Conservation (phyloP, 1,140 invertebrate genomes). For the Sesamia nonagrioides region DNA sequence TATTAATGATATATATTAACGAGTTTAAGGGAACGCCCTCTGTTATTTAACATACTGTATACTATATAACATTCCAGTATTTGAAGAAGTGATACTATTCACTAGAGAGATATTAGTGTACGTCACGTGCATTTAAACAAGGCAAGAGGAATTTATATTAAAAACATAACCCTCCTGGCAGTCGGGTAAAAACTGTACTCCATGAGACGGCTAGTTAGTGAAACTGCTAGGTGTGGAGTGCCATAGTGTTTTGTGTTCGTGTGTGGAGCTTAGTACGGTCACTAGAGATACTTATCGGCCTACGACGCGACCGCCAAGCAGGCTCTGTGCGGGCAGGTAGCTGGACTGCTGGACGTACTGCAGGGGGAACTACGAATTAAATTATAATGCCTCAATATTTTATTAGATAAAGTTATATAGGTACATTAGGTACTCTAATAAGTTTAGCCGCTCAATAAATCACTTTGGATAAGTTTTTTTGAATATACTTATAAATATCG, state of each 20-base stretch:
- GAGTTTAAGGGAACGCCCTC: too few relatives aligned
- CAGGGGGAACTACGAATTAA: background rate
- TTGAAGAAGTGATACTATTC: constrained; percentile 9
- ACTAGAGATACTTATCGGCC: background rate
- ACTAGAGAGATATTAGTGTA: background rate
- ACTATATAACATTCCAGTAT: constrained; percentile 32
- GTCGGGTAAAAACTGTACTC: background rate
- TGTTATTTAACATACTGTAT: too few relatives aligned
- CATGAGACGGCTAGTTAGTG: constrained; percentile 29
- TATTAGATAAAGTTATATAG: background rate
- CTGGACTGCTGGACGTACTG: too few relatives aligned
- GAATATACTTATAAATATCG: too few relatives aligned
- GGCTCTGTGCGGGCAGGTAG: background rate
- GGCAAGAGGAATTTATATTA: constrained; percentile 34
- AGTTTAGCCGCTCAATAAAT: background rate
- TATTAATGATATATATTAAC: too few relatives aligned
- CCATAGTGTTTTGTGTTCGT: background rate
- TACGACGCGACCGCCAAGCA: background rate
- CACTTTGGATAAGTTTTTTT: background rate
- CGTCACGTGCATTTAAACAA: constrained; percentile 19
- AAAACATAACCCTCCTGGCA: too few relatives aligned
- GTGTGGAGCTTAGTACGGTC: background rate
- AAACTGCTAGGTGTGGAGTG: background rate
- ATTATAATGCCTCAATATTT: background rate
- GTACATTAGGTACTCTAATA: too few relatives aligned